Percentiles rank a stretch among this genome's conserved stretches.
phyloP scores from a whole-genome alignment of 2,113 vertebrate genomes.

The Dasyprocta punctata region DNA sequence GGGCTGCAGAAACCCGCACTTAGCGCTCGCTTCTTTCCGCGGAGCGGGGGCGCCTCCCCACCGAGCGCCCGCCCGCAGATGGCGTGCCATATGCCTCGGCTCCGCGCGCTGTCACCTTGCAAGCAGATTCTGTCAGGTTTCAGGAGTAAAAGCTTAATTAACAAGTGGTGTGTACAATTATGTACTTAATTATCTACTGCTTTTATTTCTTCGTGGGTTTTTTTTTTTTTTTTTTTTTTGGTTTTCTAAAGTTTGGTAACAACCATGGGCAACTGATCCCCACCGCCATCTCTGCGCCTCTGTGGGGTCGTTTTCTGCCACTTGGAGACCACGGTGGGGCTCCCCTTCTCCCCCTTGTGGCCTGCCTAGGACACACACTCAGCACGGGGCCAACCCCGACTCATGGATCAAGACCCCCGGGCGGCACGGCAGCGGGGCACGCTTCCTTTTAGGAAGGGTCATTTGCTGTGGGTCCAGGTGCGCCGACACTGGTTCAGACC shows the following conservation, averaged over 20 bases:
- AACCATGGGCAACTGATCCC: constrained; percentile 56
- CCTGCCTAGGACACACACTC: background rate
- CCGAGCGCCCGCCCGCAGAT: constrained; percentile 78
- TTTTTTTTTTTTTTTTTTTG: no score
- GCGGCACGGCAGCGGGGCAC: background rate
- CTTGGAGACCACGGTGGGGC: background rate
- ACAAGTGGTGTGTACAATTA: constrained; percentile 86
- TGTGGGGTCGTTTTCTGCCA: rapidly evolving
- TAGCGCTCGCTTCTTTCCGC: constrained; percentile 18
- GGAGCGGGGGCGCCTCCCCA: constrained; percentile 49
- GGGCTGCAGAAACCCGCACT: background rate
- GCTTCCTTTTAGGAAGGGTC: background rate
- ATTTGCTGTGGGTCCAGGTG: background rate
- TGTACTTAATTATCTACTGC: constrained; percentile 84
- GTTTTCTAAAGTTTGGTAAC: constrained; percentile 81
- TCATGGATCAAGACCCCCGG: background rate
- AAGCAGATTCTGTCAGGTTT: constrained; percentile 87
- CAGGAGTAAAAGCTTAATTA: constrained; percentile 88
- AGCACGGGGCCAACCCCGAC: background rate
- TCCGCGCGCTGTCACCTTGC: constrained; percentile 83
- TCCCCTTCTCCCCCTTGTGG: rapidly evolving
- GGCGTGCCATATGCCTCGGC: constrained; percentile 86
- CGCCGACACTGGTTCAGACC: background rate
- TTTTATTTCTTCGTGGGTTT: constrained; percentile 84
- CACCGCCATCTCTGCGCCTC: background rate